These are phyloP conservation scores for Heliornis fulica DNA, from an alignment of 2,113 vertebrate genomes.

Conservation along the genomic window DNA sequence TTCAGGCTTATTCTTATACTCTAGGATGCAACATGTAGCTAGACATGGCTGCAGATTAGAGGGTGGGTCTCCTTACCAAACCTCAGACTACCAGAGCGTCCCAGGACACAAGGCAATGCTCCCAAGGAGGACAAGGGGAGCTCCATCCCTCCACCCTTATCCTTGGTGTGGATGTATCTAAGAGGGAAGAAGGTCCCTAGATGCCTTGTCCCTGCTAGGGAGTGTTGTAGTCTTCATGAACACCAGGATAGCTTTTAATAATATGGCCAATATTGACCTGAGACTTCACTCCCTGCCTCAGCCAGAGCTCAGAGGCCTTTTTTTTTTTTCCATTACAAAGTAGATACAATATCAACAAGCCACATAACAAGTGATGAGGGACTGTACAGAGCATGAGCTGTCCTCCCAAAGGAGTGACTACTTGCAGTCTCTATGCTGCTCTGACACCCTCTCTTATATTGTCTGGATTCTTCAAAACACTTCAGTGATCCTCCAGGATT, in stretches of 20 bases:
- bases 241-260: neutral
- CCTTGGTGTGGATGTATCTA: neutral
- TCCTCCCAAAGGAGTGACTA: neutral
- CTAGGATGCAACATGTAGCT: neutral
- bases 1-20: neutral
- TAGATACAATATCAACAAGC: neutral
- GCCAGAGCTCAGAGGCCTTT: neutral
- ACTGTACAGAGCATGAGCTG: fast-evolving
- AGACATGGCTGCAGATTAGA: neutral
- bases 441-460: neutral
- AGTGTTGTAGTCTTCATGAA: neutral
- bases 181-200: neutral
- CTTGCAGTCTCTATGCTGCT: neutral
- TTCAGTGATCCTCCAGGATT: neutral
- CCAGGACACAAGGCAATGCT: neutral
- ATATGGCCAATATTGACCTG: neutral
- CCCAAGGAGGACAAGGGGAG: neutral
- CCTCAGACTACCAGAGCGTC: neutral
- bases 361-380: neutral
- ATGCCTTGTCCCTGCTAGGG: neutral
- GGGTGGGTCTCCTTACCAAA: neutral
- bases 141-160: fast-evolving
- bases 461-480: neutral
- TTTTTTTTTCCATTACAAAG: neutral
- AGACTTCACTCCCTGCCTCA: neutral